Percentiles rank a stretch among this genome's conserved stretches.
Conservation (phyloP, 2,113 vertebrate species). For the Eira barbara region DNA sequence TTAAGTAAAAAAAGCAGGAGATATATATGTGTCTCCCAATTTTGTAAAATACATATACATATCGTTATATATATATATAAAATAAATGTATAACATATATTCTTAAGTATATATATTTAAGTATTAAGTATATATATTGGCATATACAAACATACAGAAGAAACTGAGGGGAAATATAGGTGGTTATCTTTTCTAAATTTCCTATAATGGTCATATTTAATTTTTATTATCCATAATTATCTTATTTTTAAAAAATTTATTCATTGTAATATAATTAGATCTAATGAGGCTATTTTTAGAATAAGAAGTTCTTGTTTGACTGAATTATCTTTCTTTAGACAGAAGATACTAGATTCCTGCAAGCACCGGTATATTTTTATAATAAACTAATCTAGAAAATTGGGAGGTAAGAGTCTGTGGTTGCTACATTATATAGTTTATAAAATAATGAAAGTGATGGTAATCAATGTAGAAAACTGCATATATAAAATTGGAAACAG, state of each 20-base stretch:
- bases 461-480: slow-evolving; percentile 55
- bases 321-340: neutral
- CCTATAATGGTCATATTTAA: neutral
- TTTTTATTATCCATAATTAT: neutral
- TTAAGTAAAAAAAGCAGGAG: neutral
- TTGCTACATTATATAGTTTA: slow-evolving; percentile 33
- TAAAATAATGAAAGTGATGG: slow-evolving; percentile 26
- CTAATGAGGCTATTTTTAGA: neutral
- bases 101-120: neutral
- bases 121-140: neutral
- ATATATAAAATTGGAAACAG: slow-evolving; percentile 59
- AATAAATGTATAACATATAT: neutral
- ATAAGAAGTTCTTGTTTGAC: neutral
- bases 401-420: neutral
- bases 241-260: neutral
- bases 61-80: neutral
- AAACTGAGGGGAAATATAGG: neutral
- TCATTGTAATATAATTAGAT: neutral
- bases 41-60: neutral
- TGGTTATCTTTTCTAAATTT: neutral
- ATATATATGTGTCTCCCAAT: neutral
- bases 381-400: slow-evolving; percentile 39
- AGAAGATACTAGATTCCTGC: neutral
- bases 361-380: slow-evolving; percentile 35
- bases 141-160: neutral